phyloP scores from a whole-genome alignment of 1,140 invertebrate species.

The Drosophila pandora region DNA sequence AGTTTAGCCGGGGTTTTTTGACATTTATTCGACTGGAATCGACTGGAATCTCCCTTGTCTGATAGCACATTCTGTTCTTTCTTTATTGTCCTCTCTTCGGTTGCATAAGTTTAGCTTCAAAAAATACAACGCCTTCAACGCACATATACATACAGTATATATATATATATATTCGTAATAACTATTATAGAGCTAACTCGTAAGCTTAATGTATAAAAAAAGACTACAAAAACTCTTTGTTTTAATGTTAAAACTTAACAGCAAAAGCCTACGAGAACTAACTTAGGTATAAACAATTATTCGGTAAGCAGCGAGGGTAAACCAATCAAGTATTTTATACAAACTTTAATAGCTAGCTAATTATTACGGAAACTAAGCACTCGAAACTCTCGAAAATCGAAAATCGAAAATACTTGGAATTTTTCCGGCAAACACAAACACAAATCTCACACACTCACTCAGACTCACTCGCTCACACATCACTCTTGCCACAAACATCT shows the following conservation, averaged over 20 bases:
- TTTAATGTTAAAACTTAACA: constrained; percentile 51
- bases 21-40: constrained; percentile 41
- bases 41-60: constrained; percentile 3
- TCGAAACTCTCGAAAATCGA: constrained; percentile 4
- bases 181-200: constrained; percentile 23
- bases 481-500: constrained; percentile 43
- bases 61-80: constrained; percentile 26
- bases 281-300: constrained; percentile 31
- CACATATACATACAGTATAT: constrained; percentile 25
- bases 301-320: constrained; percentile 6
- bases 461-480: constrained; percentile 34
- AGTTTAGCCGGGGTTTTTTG: constrained; percentile 24
- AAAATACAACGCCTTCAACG: constrained; percentile 64
- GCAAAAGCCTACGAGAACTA: constrained; percentile 59
- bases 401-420: constrained; percentile 68
- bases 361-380: constrained; percentile 38
- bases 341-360: constrained; percentile 69
- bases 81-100: constrained; percentile 47
- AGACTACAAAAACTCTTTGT: constrained; percentile 25
- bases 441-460: constrained; percentile 22
- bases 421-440: constrained; percentile 44
- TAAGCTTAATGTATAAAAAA: constrained; percentile 52
- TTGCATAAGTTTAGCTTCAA: constrained; percentile 63
- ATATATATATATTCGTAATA: constrained; percentile 26
- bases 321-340: constrained; percentile 55